phyloP scores from a whole-genome alignment of 1,140 invertebrate genomes.

The Neodiprion lecontei region DNA sequence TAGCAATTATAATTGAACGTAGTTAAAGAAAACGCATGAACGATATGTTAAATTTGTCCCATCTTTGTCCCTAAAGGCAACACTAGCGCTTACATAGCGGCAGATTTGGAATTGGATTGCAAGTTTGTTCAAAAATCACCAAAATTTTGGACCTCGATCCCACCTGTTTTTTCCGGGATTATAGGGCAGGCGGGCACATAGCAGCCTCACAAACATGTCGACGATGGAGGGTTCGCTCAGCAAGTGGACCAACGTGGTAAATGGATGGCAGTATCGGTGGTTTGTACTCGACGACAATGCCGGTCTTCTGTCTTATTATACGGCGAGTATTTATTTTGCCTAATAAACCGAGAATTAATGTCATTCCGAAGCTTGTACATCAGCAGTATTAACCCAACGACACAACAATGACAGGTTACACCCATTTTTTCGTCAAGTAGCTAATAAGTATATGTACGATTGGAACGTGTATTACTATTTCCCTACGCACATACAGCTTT shows the following conservation, averaged over 20 bases:
- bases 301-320: slow-evolving; percentile 95
- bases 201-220: slow-evolving; percentile 57
- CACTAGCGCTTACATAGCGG: too few relatives aligned
- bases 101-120: too few relatives aligned
- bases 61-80: too few relatives aligned
- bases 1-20: too few relatives aligned
- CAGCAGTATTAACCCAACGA: not conserved
- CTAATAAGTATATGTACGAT: too few relatives aligned
- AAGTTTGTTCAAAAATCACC: too few relatives aligned
- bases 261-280: slow-evolving; percentile 99
- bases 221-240: slow-evolving; percentile 97
- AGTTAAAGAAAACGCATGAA: too few relatives aligned
- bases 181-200: not conserved
- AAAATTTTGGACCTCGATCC: too few relatives aligned
- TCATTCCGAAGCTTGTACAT: not conserved
- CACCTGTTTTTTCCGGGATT: too few relatives aligned
- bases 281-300: slow-evolving; percentile 97
- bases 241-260: slow-evolving; percentile 99
- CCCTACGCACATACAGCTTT: too few relatives aligned
- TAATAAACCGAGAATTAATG: not conserved
- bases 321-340: slow-evolving; percentile 73
- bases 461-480: too few relatives aligned
- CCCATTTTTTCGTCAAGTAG: not conserved
- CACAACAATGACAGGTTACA: not conserved
- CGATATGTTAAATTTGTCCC: too few relatives aligned